Evolutionary conservation across 2,113 vertebrate species (phyloP).

Genomic region (Enhydra lutris): DNA sequence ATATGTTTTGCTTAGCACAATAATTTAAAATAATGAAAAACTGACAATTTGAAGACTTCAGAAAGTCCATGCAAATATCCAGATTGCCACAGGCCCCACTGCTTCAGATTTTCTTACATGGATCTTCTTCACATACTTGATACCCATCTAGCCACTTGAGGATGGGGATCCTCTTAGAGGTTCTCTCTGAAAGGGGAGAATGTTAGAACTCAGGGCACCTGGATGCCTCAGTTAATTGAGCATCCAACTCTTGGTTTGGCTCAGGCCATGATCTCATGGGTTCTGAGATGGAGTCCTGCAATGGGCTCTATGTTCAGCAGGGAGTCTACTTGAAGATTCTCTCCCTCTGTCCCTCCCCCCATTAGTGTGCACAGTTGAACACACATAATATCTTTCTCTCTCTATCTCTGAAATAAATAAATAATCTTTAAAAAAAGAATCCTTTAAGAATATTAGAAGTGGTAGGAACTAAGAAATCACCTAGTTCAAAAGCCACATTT

Average conservation of each 20-base stretch:
- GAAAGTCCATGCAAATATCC: not conserved
- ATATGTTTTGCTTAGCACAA: not conserved
- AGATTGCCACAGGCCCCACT: not conserved
- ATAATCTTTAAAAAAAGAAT: not conserved
- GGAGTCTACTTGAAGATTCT: not conserved
- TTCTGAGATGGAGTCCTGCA: not conserved
- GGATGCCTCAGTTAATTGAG: not conserved
- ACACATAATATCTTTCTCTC: not conserved
- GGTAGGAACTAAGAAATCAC: not conserved
- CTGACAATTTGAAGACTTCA: not conserved
- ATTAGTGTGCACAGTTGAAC: not conserved
- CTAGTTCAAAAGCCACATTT: not conserved
- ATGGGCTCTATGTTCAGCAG: not conserved
- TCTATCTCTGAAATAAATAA: not conserved
- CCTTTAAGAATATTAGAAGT: not conserved
- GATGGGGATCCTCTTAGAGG: not conserved
- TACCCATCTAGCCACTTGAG: not conserved
- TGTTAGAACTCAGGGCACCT: not conserved
- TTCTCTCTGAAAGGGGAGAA: not conserved
- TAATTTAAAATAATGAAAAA: not conserved
- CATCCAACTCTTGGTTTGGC: not conserved
- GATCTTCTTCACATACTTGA: not conserved
- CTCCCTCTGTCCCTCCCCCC: not conserved
- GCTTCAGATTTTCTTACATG: not conserved
- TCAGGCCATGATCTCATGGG: not conserved